Evolutionary conservation across 2,113 vertebrate genomes (phyloP), one percentile per base, ranked within the genome.

Genomic region (Stigmatopora argus): DNA sequence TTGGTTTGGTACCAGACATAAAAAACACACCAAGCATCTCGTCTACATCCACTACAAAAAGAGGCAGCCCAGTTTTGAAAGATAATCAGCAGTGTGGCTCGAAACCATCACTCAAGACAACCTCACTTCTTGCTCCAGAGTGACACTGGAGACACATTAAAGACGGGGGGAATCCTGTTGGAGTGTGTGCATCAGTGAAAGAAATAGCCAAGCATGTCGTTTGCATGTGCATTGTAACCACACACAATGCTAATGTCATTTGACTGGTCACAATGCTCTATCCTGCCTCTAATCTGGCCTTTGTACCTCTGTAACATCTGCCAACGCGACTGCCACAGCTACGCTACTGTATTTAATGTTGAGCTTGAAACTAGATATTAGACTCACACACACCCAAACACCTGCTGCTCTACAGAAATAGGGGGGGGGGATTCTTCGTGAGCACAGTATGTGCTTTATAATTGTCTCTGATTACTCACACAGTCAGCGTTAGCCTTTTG

Each of bases 131-230:
- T 84, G 69, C 64, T 75, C 44, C 49, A 1, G 44, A 59, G 83
- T 81, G 80, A 85, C 84, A 83, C 14, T 57, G 59, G 60, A 76
- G 77, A 79, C 79, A 85, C 87, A 85, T 87, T 66, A 85, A 85
- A 86, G 76, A 38, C 7, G 2, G 31, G 83, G 83, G 63, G 72
- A 85, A 78, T 79, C 80, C 82, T 72, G 74, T 71, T 2, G 65
- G 58, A 55, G 69, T 52, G 75, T 70, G 59, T 46, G 59, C 46
- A 49, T 63, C 65, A 55, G 47, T 53, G 72, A 66, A 61, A 65
- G 41, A 21, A 34, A 31, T 44, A 52, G 21, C 72, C 13, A 64
- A 73, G 41, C 18, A 45, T 59, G 63, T 41, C 3, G 48, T 64
- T 14, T 77, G 62, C 67, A 66, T 61, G 38, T 11, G 10, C 44